phyloP scores from a whole-genome alignment of 2,888 invertebrate genomes.

The Thymelicus sylvestris region DNA sequence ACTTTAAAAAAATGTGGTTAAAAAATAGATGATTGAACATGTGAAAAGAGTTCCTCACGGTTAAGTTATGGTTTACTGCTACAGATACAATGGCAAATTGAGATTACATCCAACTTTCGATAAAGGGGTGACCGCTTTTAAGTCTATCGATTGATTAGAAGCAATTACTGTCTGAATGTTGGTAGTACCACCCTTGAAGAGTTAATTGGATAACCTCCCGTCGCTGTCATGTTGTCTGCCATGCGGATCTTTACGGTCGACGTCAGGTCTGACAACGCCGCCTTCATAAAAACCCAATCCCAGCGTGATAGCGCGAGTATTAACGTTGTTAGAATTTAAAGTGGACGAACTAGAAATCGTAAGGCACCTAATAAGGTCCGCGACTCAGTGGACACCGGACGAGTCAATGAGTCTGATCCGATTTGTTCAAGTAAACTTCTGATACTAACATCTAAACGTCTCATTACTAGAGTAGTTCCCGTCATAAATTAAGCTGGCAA shows the following conservation, averaged over 20 bases:
- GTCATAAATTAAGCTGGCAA: slow-evolving; percentile 36
- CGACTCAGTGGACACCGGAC: slow-evolving; percentile 7
- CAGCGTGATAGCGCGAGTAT: slow-evolving; percentile 26
- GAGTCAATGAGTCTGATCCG: slow-evolving; percentile 28
- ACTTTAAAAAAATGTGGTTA: no score
- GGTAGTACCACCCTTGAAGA: slow-evolving; percentile 27
- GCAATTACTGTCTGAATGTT: slow-evolving; percentile 25
- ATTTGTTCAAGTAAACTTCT: slow-evolving; percentile 28
- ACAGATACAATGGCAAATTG: not conserved
- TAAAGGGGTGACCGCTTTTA: slow-evolving; percentile 4
- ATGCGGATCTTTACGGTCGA: slow-evolving; percentile 28
- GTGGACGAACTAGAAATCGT: slow-evolving; percentile 30
- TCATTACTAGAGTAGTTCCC: slow-evolving; percentile 49
- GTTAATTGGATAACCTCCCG: slow-evolving; percentile 29
- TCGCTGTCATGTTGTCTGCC: slow-evolving; percentile 28
- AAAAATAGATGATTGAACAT: no score
- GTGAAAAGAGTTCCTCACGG: no score
- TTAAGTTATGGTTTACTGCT: no score
- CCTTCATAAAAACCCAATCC: slow-evolving; percentile 26
- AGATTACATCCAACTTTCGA: not conserved
- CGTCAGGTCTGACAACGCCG: slow-evolving; percentile 9
- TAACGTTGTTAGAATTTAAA: slow-evolving; percentile 37
- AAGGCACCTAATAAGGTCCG: slow-evolving; percentile 33
- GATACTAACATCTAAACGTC: slow-evolving; percentile 48
- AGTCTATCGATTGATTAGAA: slow-evolving; percentile 28